Conservation (phyloP, 2,888 invertebrate species). For the Atrina japonica region DNA sequence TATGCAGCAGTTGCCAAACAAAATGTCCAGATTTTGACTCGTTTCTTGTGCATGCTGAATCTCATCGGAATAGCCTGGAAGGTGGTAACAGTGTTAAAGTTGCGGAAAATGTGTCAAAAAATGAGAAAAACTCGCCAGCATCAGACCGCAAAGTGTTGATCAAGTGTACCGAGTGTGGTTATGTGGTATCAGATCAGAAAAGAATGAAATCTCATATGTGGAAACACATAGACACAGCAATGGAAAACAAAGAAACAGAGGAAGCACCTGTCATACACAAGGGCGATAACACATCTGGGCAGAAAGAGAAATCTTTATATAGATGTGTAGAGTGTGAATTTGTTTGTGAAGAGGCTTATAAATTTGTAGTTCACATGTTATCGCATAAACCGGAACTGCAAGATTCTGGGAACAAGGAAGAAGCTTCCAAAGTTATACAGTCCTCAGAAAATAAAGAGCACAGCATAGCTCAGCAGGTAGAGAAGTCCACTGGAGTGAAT, state of each 20-base stretch:
- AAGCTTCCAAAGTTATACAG: no score
- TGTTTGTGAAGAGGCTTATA: slow-evolving; percentile 66
- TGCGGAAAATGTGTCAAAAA: slow-evolving; percentile 19
- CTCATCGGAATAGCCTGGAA: slow-evolving; percentile 19
- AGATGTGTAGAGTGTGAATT: slow-evolving; percentile 74
- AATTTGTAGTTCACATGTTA: slow-evolving; percentile 73
- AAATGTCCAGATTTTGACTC: slow-evolving; percentile 34
- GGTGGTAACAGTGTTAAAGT: slow-evolving; percentile 7
- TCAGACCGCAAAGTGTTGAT: slow-evolving; percentile 50
- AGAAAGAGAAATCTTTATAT: slow-evolving; percentile 38
- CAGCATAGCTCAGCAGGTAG: no score
- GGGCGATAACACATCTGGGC: slow-evolving; percentile 3
- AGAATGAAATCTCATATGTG: slow-evolving; percentile 73
- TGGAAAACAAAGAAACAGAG: neutral
- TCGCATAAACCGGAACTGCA: slow-evolving; percentile 58
- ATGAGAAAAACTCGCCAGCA: slow-evolving; percentile 24
- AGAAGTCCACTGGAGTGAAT: no score
- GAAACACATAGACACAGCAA: slow-evolving; percentile 59
- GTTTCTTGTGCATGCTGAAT: slow-evolving; percentile 40
- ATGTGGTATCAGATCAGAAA: slow-evolving; percentile 66
- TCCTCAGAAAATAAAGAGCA: no score
- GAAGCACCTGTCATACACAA: neutral
- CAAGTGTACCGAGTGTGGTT: slow-evolving; percentile 78
- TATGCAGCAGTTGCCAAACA: slow-evolving; percentile 39
- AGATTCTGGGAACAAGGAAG: no score